Percentiles rank a stretch among this genome's conserved stretches.
Evolutionary conservation across 2,113 vertebrate species (phyloP).

Genomic region (Oryzias melastigma): DNA sequence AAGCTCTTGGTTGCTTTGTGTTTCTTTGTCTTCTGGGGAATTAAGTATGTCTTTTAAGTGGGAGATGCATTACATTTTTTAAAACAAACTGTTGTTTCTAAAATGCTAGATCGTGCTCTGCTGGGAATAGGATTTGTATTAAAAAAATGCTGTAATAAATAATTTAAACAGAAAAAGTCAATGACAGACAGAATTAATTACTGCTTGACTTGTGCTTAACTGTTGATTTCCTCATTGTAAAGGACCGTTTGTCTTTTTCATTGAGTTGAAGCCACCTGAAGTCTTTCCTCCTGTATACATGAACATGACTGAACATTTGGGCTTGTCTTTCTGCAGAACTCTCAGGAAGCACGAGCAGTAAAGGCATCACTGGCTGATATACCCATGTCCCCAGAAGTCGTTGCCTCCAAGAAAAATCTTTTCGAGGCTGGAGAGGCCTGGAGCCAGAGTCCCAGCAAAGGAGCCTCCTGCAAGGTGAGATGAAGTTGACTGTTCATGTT

Average conservation of each 20-base stretch:
- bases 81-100: no score
- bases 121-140: no score
- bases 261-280: background rate
- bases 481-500: background rate
- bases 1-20: no score
- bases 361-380: constrained; percentile 80
- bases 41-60: no score
- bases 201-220: background rate
- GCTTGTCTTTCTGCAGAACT: constrained; percentile 66
- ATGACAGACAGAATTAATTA: no score
- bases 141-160: no score
- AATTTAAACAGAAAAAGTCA: no score
- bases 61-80: no score
- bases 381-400: constrained; percentile 77
- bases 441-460: constrained; percentile 68
- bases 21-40: no score
- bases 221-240: background rate
- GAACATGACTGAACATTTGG: background rate
- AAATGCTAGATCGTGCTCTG: no score
- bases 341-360: constrained; percentile 70
- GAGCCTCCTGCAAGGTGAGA: constrained; percentile 78
- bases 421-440: constrained; percentile 89
- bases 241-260: background rate
- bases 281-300: no score
- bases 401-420: constrained; percentile 85